Conservation (phyloP, 2,113 vertebrate species). For the Sinocyclocheilus grahami region DNA sequence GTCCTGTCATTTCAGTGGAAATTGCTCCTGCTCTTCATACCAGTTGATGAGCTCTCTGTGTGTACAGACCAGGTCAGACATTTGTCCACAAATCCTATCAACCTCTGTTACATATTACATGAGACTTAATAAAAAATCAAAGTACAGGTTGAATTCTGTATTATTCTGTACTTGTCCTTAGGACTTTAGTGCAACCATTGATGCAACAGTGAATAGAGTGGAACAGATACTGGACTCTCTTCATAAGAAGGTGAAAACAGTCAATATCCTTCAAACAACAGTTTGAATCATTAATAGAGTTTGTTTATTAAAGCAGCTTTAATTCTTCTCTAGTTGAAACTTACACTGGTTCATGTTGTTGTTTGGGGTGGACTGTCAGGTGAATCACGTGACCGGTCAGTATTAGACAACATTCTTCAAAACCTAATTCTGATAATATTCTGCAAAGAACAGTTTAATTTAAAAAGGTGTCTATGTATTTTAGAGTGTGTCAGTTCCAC, state of each 20-base stretch:
- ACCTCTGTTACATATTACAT: neutral
- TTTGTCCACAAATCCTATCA: neutral
- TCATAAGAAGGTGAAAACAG: constrained; percentile 63
- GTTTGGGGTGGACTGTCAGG: constrained; percentile 63
- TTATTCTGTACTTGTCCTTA: neutral
- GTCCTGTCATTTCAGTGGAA: constrained; percentile 68
- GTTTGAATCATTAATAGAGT: neutral
- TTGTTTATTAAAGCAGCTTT: neutral
- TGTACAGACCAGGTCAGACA: constrained; percentile 68
- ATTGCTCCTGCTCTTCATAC: constrained; percentile 70
- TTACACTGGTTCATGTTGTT: constrained; percentile 67
- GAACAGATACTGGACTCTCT: constrained; percentile 65
- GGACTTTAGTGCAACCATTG: constrained; percentile 62
- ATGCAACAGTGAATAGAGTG: constrained; percentile 61
- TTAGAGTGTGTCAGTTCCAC: constrained; percentile 58
- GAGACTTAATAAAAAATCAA: neutral
- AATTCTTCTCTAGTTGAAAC: constrained; percentile 65
- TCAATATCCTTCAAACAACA: neutral
- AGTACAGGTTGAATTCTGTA: neutral
- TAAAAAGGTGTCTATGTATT: constrained; percentile 2
- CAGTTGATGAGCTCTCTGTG: constrained; percentile 61
- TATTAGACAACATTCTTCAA: neutral
- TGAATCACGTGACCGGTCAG: constrained; percentile 59
- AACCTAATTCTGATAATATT: neutral
- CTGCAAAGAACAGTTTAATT: neutral